phyloP scores from a whole-genome alignment of 2,888 invertebrate genomes.

The Antheraea yamamai region DNA sequence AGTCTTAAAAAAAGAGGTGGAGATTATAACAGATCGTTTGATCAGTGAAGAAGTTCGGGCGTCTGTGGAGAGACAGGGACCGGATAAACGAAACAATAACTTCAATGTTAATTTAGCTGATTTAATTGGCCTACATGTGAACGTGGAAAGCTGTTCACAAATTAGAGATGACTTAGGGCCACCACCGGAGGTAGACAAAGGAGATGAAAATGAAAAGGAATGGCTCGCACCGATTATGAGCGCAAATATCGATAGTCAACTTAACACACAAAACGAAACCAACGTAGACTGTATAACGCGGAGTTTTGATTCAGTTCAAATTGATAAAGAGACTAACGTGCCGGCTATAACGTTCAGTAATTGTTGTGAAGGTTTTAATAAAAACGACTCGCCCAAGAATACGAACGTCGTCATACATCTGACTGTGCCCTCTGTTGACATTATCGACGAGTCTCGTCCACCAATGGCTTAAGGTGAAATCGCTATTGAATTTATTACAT shows the following conservation, averaged over 20 bases:
- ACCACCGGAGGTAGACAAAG: slow-evolving; percentile 56
- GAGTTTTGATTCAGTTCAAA: slow-evolving; percentile 61
- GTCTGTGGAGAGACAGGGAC: slow-evolving; percentile 40
- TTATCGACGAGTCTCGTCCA: slow-evolving; percentile 71
- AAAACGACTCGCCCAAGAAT: slow-evolving; percentile 58
- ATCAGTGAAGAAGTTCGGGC: slow-evolving; percentile 56
- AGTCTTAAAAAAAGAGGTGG: slow-evolving; percentile 60
- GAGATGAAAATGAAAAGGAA: slow-evolving; percentile 72
- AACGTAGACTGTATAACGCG: slow-evolving; percentile 63
- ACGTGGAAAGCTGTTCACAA: slow-evolving; percentile 64
- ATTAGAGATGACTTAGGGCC: slow-evolving; percentile 55
- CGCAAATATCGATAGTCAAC: slow-evolving; percentile 63
- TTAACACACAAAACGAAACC: slow-evolving; percentile 46
- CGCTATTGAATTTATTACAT: slow-evolving; percentile 7
- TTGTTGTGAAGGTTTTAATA: slow-evolving; percentile 66
- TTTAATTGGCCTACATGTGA: slow-evolving; percentile 64
- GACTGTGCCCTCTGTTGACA: slow-evolving; percentile 73
- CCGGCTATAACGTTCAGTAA: slow-evolving; percentile 78
- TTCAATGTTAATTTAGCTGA: slow-evolving; percentile 75
- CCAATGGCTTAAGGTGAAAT: slow-evolving; percentile 67
- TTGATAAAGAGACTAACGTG: slow-evolving; percentile 67
- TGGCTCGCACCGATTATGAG: slow-evolving; percentile 76
- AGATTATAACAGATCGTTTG: slow-evolving; percentile 63
- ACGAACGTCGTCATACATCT: slow-evolving; percentile 65
- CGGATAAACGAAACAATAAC: slow-evolving; percentile 48